phyloP scores from a whole-genome alignment of 2,113 vertebrate genomes.

The Cricetomys ansorgei region DNA sequence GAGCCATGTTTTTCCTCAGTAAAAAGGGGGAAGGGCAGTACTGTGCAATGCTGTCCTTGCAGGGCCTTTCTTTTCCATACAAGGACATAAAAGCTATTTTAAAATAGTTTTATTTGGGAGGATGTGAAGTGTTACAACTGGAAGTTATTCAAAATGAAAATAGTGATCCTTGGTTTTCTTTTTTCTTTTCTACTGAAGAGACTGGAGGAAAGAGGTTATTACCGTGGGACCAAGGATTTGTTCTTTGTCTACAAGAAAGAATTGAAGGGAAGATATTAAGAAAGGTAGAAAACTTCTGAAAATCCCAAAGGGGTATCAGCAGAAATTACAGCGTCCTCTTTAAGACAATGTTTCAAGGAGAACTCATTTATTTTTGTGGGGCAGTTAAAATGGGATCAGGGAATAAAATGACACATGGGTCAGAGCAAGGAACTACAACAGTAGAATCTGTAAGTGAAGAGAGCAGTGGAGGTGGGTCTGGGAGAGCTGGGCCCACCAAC shows the following conservation, averaged over 20 bases:
- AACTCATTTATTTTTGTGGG: not conserved
- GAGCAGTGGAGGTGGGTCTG: not conserved
- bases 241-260: constrained; percentile 14
- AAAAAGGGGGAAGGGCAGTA: not conserved
- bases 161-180: not conserved
- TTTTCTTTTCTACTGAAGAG: not conserved
- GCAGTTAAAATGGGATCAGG: not conserved
- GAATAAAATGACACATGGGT: not conserved
- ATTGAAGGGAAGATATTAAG: not conserved
- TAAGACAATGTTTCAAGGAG: not conserved
- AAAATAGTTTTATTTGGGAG: constrained; percentile 28
- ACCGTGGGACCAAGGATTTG: not conserved
- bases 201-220: not conserved
- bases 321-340: not conserved
- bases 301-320: not conserved
- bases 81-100: not conserved
- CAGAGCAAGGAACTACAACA: not conserved
- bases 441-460: not conserved
- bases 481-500: not conserved
- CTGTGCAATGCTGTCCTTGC: not conserved
- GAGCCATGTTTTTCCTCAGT: not conserved
- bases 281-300: not conserved
- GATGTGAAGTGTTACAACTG: not conserved
- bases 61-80: not conserved
- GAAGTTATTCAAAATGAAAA: constrained; percentile 11